Conservation (phyloP, 2,797 vertebrate genomes). For the Enteromius trimaculatus region DNA sequence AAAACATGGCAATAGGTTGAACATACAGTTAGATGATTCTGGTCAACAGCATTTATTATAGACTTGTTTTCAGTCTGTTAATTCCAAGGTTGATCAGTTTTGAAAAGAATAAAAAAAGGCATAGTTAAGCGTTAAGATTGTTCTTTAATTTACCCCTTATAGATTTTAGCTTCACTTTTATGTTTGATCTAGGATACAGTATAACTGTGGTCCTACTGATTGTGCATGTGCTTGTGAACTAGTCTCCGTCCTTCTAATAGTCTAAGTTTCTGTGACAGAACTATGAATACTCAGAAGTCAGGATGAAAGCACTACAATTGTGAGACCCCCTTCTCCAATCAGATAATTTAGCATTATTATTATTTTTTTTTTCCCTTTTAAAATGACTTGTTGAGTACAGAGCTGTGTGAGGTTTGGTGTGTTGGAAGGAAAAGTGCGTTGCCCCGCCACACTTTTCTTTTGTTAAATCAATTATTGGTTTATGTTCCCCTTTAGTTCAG, state of each 20-base stretch:
- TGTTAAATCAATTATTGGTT: neutral
- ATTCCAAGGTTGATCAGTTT: conserved; percentile 86
- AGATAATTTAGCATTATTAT: conserved; percentile 2
- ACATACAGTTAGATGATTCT: conserved; percentile 79
- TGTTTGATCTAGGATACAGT: conserved; percentile 85
- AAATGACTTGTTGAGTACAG: conserved; percentile 80
- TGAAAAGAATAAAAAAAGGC: conserved; percentile 76
- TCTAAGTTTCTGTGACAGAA: conserved; percentile 76
- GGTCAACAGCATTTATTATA: conserved; percentile 80
- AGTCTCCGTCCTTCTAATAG: conserved; percentile 84
- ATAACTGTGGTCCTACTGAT: conserved; percentile 88
- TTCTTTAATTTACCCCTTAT: conserved; percentile 70
- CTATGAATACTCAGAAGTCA: conserved; percentile 69
- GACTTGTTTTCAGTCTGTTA: conserved; percentile 86
- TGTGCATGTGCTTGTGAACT: conserved; percentile 92
- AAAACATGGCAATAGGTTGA: conserved; percentile 53
- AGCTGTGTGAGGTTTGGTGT: conserved; percentile 77
- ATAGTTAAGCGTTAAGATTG: conserved; percentile 80
- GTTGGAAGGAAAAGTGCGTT: conserved; percentile 78
- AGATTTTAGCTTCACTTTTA: conserved; percentile 76
- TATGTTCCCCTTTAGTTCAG: neutral
- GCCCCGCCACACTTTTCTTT: conserved; percentile 67
- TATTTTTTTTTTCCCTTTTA: conserved; percentile 60
- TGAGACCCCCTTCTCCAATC: conserved; percentile 55
- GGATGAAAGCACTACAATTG: conserved; percentile 75